These are phyloP conservation scores for Drosophila helvetica DNA, from an alignment of 2,888 invertebrate species.

Conservation along the genomic window DNA sequence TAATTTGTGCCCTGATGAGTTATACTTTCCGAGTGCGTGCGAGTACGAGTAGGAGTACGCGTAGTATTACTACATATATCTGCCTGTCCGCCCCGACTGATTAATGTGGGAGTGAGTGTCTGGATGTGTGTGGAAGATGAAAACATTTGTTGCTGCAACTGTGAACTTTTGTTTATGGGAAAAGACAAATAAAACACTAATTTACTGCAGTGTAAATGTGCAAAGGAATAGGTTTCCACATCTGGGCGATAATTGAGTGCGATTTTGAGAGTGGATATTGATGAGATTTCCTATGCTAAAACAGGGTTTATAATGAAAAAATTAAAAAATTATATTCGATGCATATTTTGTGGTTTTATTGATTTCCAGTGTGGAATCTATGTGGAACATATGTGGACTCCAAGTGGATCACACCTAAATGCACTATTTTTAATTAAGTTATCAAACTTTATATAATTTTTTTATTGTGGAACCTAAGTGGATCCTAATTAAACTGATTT, in stretches of 20 bases:
- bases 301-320: too few relatives aligned
- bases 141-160: slow-evolving; percentile 30
- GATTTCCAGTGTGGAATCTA: background rate
- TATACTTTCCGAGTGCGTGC: slow-evolving; percentile 66
- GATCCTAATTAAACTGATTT: too few relatives aligned
- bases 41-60: background rate
- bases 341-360: too few relatives aligned
- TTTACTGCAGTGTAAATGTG: background rate
- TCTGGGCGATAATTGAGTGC: background rate
- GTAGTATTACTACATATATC: background rate
- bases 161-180: slow-evolving; percentile 13
- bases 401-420: background rate
- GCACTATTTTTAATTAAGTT: too few relatives aligned
- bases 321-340: too few relatives aligned
- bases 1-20: slow-evolving; percentile 78
- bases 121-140: slow-evolving; percentile 14
- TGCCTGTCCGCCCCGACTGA: slow-evolving; percentile 52
- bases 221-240: slow-evolving; percentile 1
- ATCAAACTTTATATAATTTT: background rate
- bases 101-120: slow-evolving; percentile 52
- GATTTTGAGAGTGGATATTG: background rate
- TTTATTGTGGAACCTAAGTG: too few relatives aligned
- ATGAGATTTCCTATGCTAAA: too few relatives aligned
- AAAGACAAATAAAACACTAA: background rate
- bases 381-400: background rate